phyloP scores from a whole-genome alignment of 2,113 vertebrate species.

The Oryzias melastigma region DNA sequence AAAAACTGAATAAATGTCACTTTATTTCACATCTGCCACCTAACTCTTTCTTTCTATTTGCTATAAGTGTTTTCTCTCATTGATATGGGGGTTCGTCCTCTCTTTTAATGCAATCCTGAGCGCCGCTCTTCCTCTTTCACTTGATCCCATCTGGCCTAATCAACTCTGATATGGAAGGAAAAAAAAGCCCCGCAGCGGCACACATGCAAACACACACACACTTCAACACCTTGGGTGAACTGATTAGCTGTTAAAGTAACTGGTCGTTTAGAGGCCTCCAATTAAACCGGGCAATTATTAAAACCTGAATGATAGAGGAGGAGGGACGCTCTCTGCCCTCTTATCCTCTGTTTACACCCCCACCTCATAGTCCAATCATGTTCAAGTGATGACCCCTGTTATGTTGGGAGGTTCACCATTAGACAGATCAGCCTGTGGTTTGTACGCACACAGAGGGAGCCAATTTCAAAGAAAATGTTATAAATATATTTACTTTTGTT shows the following conservation, averaged over 20 bases:
- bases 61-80: slow-evolving; percentile 37
- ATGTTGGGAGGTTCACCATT: slow-evolving; percentile 52
- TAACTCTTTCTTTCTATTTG: slow-evolving; percentile 3
- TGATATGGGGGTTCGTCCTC: slow-evolving; percentile 44
- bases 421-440: slow-evolving; percentile 39
- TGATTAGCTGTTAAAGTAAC: slow-evolving; percentile 68
- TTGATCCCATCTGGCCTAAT: slow-evolving; percentile 72
- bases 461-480: no score
- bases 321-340: slow-evolving; percentile 30
- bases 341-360: slow-evolving; percentile 10
- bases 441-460: background rate
- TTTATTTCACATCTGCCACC: slow-evolving; percentile 26
- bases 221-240: slow-evolving; percentile 60
- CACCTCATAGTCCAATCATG: slow-evolving; percentile 47
- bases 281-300: slow-evolving; percentile 77
- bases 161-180: slow-evolving; percentile 45
- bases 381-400: slow-evolving; percentile 75
- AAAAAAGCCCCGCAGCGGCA: slow-evolving; percentile 51
- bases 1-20: slow-evolving; percentile 2
- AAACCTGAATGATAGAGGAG: slow-evolving; percentile 58
- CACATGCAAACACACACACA: slow-evolving; percentile 18
- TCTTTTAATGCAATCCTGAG: slow-evolving; percentile 49
- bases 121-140: slow-evolving; percentile 42
- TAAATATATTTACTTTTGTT: no score
- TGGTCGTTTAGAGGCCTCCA: slow-evolving; percentile 73